Evolutionary conservation across 2,797 vertebrate genomes (phyloP), one percentile per base, ranked within the genome.

Genomic region (Atherinosoma microstoma): DNA sequence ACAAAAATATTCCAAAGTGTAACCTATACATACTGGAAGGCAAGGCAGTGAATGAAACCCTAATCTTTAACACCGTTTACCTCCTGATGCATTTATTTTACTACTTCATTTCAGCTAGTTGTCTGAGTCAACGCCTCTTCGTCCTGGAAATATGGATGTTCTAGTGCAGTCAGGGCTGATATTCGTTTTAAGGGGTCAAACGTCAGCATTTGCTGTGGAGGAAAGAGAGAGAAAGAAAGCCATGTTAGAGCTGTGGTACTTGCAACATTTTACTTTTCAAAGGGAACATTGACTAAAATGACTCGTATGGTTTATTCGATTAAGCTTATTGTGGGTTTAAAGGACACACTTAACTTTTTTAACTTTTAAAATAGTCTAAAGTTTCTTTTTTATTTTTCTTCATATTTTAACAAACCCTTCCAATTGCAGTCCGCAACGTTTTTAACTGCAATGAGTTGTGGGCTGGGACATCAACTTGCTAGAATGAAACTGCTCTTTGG

Each of bases 161-260:
- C 94, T 79, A 96, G 93, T 56, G 96, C 96, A 20, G 92, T 91
- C 82, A 95, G 91, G 79, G 96, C 95, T 22, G 96, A 97, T 91
- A 96, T 95, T 69, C 96, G 91, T 81, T 95, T 95, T 62, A 93
- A 88, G 29, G 96, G 96, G 89, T 96, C 95, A 80, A 97, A 97
- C 67, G 94, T 95, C 84, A 97, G 87, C 96, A 97, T 96, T 86
- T 95, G 94, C 96, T 97, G 84, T 78, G 70, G 61, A 73, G 45
- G 38, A 78, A 53, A 81, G 12, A 75, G 12, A 75, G 64, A n/a
- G 12, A 30, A 57, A 35, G 24, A 54, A 2, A 61, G 15, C 8
- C 15, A 7, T 16, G 16, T 83, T 67, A 83, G 27, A 75, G 15
- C 53, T 60, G 13, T 59, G 24, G 58, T 15, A 40, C 3, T 27